These are phyloP conservation scores for Brachypodius melanocephalos DNA, from an alignment of 2,113 vertebrate species.

Conservation along the genomic window DNA sequence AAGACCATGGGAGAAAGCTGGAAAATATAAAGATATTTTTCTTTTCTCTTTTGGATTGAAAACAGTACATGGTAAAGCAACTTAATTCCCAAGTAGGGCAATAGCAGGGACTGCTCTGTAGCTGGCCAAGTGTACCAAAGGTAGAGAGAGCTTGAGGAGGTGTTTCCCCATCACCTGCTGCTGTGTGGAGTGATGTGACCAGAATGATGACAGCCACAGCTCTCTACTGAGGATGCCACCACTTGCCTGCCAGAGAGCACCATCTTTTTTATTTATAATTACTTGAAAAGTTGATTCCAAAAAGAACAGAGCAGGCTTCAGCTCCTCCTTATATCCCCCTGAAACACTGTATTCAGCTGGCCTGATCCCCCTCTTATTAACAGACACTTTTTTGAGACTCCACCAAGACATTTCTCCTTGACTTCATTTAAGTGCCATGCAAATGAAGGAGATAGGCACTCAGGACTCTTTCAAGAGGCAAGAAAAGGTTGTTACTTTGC, in stretches of 20 bases:
- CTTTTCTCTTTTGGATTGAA: not conserved
- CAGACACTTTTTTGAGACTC: not conserved
- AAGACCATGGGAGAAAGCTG: not conserved
- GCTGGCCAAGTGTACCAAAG: not conserved
- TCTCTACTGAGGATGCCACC: not conserved
- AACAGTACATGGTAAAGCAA: not conserved
- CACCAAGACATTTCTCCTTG: not conserved
- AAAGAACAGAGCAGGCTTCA: not conserved
- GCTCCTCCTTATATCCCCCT: not conserved
- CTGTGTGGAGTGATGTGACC: not conserved
- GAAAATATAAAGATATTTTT: not conserved
- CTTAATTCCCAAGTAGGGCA: not conserved
- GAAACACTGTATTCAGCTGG: not conserved
- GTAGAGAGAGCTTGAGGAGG: not conserved
- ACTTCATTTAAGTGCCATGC: not conserved
- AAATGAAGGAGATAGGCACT: not conserved
- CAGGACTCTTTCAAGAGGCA: not conserved
- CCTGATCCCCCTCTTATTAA: not conserved
- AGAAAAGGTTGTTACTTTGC: not conserved
- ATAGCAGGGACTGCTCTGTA: not conserved
- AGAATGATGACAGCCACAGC: not conserved
- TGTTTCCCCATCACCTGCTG: not conserved
- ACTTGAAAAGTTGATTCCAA: not conserved
- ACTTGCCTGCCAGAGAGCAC: not conserved
- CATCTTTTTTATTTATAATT: not conserved